Conservation (phyloP, 2,797 vertebrate genomes). For the Fistularia commersonii region DNA sequence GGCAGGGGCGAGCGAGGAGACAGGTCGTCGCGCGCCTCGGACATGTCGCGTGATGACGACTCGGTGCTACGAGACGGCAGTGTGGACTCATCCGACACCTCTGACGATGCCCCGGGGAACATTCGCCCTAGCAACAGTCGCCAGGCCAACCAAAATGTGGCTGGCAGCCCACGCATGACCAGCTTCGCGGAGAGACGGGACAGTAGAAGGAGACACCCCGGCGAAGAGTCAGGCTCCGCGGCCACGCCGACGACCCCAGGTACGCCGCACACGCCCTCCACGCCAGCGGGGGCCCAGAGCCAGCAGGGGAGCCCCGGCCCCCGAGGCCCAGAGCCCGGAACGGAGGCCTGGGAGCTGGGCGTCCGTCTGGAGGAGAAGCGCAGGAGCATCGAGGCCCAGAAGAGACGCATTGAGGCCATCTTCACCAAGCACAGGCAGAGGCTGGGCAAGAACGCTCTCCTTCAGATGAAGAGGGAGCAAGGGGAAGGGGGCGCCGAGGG, state of each 20-base stretch:
- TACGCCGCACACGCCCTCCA: constrained; percentile 54
- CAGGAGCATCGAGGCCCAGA: constrained; percentile 88
- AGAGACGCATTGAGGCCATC: constrained; percentile 89
- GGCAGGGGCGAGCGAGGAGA: constrained; percentile 37
- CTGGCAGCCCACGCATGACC: constrained; percentile 80
- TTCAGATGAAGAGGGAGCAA: constrained; percentile 81
- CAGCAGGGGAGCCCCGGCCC: constrained; percentile 55
- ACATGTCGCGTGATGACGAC: constrained; percentile 72
- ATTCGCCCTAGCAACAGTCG: constrained; percentile 45
- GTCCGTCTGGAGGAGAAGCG: constrained; percentile 88
- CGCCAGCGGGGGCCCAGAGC: constrained; percentile 44
- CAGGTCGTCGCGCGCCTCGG: constrained; percentile 29
- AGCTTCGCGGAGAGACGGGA: constrained; percentile 85
- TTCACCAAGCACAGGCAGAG: constrained; percentile 87
- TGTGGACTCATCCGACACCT: constrained; percentile 77
- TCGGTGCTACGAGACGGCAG: constrained; percentile 76
- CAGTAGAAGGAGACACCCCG: constrained; percentile 75
- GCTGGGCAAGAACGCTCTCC: constrained; percentile 86
- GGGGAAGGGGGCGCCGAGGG: constrained; percentile 59
- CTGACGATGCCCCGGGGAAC: constrained; percentile 68
- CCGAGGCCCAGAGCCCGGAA: constrained; percentile 72
- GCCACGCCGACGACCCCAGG: constrained; percentile 40
- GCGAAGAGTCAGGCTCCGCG: constrained; percentile 41
- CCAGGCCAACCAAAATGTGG: constrained; percentile 51
- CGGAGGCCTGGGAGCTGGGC: constrained; percentile 83